Conservation (phyloP, 1,140 invertebrate species). For the Pogonomyrmex barbatus region DNA sequence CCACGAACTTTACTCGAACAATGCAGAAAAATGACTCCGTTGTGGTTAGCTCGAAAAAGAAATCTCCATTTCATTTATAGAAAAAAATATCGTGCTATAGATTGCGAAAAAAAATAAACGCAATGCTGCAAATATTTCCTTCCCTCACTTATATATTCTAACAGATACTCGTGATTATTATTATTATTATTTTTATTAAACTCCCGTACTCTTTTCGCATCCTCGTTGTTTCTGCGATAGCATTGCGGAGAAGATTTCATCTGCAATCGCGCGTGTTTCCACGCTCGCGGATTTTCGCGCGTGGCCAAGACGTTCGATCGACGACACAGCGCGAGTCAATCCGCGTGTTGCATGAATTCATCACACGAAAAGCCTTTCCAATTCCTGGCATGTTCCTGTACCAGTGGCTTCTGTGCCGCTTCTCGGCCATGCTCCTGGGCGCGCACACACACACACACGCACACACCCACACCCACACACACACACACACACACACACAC, state of each 20-base stretch:
- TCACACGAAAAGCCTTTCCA: constrained; percentile 67
- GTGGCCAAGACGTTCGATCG: constrained; percentile 22
- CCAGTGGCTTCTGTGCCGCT: constrained; percentile 35
- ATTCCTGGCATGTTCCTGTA: constrained; percentile 69
- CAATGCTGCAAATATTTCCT: background rate
- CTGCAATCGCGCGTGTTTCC: background rate
- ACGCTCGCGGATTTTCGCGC: constrained; percentile 28
- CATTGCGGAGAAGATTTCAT: background rate
- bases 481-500: too few species aligned
- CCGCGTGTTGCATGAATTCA: constrained; percentile 65
- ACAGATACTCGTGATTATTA: background rate
- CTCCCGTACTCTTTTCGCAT: background rate
- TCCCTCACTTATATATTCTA: background rate
- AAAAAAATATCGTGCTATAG: background rate
- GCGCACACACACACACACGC: background rate
- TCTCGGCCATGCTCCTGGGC: constrained; percentile 27
- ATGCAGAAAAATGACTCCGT: background rate
- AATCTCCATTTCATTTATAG: background rate
- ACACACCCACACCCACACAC: too few species aligned
- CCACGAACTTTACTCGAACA: background rate
- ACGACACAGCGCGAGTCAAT: constrained; percentile 24
- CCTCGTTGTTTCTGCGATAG: too few species aligned
- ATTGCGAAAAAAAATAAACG: background rate
- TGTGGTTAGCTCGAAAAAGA: background rate
- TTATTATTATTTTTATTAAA: background rate